phyloP scores from a whole-genome alignment of 1,140 invertebrate genomes.

The Eufriesea mexicana region DNA sequence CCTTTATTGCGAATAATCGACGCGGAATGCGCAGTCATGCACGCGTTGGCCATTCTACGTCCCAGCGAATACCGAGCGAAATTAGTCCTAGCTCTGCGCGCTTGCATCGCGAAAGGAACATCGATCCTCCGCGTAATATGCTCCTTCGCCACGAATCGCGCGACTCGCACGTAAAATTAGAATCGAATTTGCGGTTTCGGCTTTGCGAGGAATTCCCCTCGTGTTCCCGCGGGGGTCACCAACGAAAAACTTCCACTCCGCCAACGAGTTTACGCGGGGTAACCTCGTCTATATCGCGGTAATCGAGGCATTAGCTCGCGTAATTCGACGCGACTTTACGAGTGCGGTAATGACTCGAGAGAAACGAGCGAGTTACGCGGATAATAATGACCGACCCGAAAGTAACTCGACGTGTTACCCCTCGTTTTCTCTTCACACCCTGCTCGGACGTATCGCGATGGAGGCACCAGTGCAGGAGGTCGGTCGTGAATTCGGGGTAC shows the following conservation, averaged over 20 bases:
- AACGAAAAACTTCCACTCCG: background rate
- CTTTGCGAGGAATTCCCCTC: too few relatives aligned
- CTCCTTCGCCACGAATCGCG: background rate
- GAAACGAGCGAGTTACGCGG: background rate
- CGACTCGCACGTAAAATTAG: background rate
- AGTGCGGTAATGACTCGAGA: background rate
- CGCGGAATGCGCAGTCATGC: background rate
- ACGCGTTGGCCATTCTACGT: background rate
- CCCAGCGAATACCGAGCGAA: background rate
- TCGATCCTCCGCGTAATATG: background rate
- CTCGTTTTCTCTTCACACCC: background rate
- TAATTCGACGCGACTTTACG: background rate
- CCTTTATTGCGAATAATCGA: constrained; percentile 24
- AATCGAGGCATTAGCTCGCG: background rate
- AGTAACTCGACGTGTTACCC: background rate
- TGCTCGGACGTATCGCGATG: background rate
- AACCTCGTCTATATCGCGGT: background rate
- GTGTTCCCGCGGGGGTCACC: too few relatives aligned
- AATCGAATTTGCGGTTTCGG: background rate
- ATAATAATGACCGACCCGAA: constrained; percentile 1
- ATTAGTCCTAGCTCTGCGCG: background rate
- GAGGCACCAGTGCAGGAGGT: too few relatives aligned
- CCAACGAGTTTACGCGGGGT: background rate
- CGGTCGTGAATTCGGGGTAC: background rate
- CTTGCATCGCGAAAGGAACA: background rate